Evolutionary conservation across 2,797 vertebrate genomes (phyloP).

Genomic region (Lophius americanus): DNA sequence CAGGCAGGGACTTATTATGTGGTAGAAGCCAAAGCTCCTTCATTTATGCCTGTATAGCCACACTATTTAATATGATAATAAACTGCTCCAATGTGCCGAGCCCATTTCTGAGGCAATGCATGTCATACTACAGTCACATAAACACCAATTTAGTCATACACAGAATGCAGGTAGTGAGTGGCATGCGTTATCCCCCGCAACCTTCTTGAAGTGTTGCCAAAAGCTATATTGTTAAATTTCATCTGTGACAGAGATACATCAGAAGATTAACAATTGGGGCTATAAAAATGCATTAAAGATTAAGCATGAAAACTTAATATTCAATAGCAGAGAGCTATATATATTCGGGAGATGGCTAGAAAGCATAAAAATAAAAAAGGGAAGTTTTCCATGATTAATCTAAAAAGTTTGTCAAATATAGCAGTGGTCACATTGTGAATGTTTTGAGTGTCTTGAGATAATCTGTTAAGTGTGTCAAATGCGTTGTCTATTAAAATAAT

Average conservation of each 20-base stretch:
- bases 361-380: conserved; percentile 8
- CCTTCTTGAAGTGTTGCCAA: conserved; percentile 37
- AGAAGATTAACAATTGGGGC: conserved; percentile 59
- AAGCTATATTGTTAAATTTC: conserved; percentile 55
- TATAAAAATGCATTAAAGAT: conserved; percentile 59
- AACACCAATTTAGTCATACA: conserved; percentile 2
- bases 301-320: conserved; percentile 44
- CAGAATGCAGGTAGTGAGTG: conserved; percentile 18
- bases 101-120: conserved; percentile 4
- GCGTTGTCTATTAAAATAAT: neutral
- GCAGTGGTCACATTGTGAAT: conserved; percentile 38
- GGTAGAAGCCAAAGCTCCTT: conserved; percentile 57
- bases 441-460: conserved; percentile 57
- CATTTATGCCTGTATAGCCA: conserved; percentile 55
- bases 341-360: conserved; percentile 30
- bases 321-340: conserved; percentile 54
- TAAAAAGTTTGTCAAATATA: conserved; percentile 41
- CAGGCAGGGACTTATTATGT: conserved; percentile 54
- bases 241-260: conserved; percentile 49
- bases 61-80: conserved; percentile 65
- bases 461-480: conserved; percentile 35
- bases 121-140: conserved; percentile 32
- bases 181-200: conserved; percentile 20
- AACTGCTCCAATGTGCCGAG: conserved; percentile 43
- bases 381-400: conserved; percentile 34